phyloP scores from a whole-genome alignment of 2,113 vertebrate species.

The Chloebia gouldiae region DNA sequence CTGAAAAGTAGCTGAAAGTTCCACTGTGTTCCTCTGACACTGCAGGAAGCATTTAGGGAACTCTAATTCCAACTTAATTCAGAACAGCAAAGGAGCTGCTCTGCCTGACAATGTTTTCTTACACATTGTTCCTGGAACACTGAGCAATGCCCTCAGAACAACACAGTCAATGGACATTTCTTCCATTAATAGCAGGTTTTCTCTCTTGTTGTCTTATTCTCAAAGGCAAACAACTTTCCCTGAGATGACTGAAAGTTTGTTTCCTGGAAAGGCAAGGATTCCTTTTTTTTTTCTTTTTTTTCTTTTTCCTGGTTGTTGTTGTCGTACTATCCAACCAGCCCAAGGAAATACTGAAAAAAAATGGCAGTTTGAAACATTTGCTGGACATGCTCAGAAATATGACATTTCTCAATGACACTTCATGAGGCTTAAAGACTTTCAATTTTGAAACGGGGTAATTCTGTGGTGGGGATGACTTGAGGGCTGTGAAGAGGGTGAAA shows the following conservation, averaged over 20 bases:
- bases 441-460: not conserved
- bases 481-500: not conserved
- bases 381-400: not conserved
- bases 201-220: not conserved
- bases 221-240: not conserved
- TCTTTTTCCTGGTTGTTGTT: not conserved
- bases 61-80: not conserved
- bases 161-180: rapidly evolving
- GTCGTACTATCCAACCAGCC: not conserved
- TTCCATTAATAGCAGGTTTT: not conserved
- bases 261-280: not conserved
- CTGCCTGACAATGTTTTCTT: not conserved
- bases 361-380: not conserved
- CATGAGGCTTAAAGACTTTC: rapidly evolving
- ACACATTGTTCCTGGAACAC: not conserved
- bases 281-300: not conserved
- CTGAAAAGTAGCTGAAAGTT: not conserved
- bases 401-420: not conserved
- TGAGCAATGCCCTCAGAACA: not conserved
- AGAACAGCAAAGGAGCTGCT: not conserved
- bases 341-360: not conserved
- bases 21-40: not conserved
- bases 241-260: not conserved
- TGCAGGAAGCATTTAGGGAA: not conserved
- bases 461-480: not conserved